These are phyloP conservation scores for Engystomops pustulosus DNA, from an alignment of 2,113 vertebrate genomes.

Conservation along the genomic window DNA sequence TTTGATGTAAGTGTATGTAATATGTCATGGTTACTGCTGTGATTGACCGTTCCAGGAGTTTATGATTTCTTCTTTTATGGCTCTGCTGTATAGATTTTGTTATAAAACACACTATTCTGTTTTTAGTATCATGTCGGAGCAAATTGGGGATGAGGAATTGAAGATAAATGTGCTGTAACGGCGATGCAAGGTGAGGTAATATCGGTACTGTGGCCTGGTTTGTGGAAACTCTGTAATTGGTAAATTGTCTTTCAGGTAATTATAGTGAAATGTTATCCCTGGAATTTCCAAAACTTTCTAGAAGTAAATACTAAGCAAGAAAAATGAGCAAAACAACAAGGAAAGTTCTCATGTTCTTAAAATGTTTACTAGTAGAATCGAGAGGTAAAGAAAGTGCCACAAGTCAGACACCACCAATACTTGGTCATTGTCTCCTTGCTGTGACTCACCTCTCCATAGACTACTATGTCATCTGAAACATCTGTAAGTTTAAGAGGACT, in stretches of 20 bases:
- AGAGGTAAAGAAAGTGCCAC: too few species aligned
- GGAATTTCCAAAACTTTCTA: neutral
- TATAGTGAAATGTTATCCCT: too few species aligned
- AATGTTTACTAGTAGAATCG: too few species aligned
- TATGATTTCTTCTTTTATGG: constrained; percentile 14
- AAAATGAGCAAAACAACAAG: neutral
- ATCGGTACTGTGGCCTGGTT: neutral
- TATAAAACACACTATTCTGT: neutral
- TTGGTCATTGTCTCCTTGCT: too few species aligned
- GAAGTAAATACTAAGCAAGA: neutral
- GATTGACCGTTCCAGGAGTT: neutral
- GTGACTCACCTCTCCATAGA: too few species aligned
- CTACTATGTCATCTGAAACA: too few species aligned
- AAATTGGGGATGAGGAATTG: neutral
- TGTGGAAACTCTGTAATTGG: neutral
- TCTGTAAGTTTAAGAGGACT: too few species aligned
- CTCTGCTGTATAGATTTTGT: constrained; percentile 22
- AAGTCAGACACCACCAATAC: too few species aligned
- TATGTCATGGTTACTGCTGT: neutral
- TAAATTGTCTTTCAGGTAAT: neutral
- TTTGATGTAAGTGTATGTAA: too few species aligned
- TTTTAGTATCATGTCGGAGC: constrained; percentile 12
- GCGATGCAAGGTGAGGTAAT: neutral
- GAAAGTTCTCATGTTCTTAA: too few species aligned
- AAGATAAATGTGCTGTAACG: neutral